phyloP scores from a whole-genome alignment of 2,113 vertebrate species.

The Limnothrissa miodon region DNA sequence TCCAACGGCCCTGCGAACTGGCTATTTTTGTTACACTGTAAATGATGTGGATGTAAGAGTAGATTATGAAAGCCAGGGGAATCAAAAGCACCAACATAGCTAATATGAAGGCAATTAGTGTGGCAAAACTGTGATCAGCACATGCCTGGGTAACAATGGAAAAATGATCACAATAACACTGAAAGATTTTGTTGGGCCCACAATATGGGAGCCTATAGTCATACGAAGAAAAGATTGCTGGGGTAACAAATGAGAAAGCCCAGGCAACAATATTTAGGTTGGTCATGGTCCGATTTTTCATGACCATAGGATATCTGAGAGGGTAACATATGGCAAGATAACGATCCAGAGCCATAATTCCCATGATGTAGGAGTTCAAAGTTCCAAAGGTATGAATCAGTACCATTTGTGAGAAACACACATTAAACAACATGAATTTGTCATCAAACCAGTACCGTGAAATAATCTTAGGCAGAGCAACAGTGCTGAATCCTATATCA shows the following conservation, averaged over 20 bases:
- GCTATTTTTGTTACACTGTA: constrained; percentile 47
- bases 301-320: constrained; percentile 48
- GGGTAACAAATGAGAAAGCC: constrained; percentile 22
- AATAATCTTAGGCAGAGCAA: constrained; percentile 63
- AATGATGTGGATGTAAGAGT: constrained; percentile 51
- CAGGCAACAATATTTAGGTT: constrained; percentile 42
- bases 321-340: constrained; percentile 54
- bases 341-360: constrained; percentile 55
- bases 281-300: constrained; percentile 44
- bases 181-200: constrained; percentile 43
- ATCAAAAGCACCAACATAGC: constrained; percentile 51
- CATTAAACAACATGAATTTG: constrained; percentile 45
- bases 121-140: not conserved
- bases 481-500: constrained; percentile 51
- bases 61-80: constrained; percentile 50
- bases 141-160: constrained; percentile 42
- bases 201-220: constrained; percentile 42
- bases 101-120: not conserved
- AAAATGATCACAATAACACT: constrained; percentile 44
- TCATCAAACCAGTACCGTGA: constrained; percentile 57
- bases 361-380: constrained; percentile 55
- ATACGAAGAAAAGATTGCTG: constrained; percentile 11
- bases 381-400: constrained; percentile 57
- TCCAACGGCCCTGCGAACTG: constrained; percentile 43
- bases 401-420: constrained; percentile 50